phyloP scores from a whole-genome alignment of 2,797 vertebrate genomes.

The Rhinoraja longicauda region DNA sequence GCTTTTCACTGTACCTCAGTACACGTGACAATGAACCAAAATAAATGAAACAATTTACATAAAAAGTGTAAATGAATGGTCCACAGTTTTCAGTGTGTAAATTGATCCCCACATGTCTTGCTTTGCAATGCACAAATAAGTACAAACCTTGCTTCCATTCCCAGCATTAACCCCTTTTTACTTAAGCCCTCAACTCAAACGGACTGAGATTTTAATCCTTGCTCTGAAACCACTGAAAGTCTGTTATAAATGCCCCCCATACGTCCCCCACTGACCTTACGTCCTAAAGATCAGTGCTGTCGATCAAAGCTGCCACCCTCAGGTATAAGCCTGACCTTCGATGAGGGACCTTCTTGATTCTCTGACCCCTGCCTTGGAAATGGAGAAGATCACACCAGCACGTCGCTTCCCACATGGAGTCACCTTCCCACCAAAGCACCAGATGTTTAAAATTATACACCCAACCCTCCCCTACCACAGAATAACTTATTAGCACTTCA shows the following conservation, averaged over 20 bases:
- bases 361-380: conserved; percentile 1
- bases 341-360: neutral
- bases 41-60: neutral
- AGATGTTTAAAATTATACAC: conserved; percentile 29
- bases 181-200: neutral
- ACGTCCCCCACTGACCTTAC: neutral
- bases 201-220: neutral
- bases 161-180: neutral
- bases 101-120: neutral
- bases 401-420: neutral
- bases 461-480: neutral
- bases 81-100: conserved; percentile 13
- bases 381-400: neutral
- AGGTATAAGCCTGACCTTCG: neutral
- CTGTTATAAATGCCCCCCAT: neutral
- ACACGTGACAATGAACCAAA: too few species aligned
- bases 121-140: neutral
- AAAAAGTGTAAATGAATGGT: neutral
- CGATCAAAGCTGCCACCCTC: neutral
- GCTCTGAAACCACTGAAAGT: neutral
- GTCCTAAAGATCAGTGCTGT: neutral
- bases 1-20: too few species aligned
- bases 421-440: conserved; percentile 22
- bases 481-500: conserved; percentile 28
- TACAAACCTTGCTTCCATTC: neutral